Conservation (phyloP, 30 jellyfish, hydroid and myxozoan species). For the Pseudorhiza aurosa region DNA sequence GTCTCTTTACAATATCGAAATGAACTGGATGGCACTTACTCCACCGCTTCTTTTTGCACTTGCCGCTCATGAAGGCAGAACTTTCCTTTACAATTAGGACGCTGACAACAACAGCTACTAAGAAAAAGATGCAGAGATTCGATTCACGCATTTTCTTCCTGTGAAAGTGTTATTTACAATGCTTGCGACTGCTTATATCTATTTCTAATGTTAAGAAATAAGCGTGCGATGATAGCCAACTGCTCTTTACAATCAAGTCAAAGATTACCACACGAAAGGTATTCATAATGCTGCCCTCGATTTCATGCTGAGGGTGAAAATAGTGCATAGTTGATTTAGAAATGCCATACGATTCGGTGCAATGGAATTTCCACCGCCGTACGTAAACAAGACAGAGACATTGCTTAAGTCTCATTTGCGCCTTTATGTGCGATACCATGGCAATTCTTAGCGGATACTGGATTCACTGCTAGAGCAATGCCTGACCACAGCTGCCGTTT, state of each 20-base stretch:
- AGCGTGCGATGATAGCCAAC: background rate
- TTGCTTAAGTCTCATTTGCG: background rate
- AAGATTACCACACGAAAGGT: too few relatives aligned
- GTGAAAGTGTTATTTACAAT: too few relatives aligned
- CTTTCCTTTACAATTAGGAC: background rate
- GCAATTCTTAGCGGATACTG: background rate
- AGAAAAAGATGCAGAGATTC: too few relatives aligned
- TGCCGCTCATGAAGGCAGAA: conserved; percentile 25
- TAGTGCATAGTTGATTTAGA: conserved; percentile 7
- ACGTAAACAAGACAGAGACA: background rate
- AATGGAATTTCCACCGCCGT: background rate
- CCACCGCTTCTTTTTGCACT: conserved; percentile 51
- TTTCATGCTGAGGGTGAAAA: conserved; percentile 61
- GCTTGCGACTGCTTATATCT: too few relatives aligned
- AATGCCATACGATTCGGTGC: background rate
- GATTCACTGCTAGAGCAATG: background rate
- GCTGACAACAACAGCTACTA: background rate
- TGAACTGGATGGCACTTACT: conserved; percentile 31
- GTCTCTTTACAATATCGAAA: conserved; percentile 29
- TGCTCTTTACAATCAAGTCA: background rate
- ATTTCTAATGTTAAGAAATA: too few relatives aligned
- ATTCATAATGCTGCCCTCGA: conserved; percentile 66
- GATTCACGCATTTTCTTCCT: too few relatives aligned
- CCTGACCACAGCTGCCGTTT: background rate
- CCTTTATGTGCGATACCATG: background rate